Conservation (phyloP, 2,888 invertebrate genomes). For the Cantharis rufa region DNA sequence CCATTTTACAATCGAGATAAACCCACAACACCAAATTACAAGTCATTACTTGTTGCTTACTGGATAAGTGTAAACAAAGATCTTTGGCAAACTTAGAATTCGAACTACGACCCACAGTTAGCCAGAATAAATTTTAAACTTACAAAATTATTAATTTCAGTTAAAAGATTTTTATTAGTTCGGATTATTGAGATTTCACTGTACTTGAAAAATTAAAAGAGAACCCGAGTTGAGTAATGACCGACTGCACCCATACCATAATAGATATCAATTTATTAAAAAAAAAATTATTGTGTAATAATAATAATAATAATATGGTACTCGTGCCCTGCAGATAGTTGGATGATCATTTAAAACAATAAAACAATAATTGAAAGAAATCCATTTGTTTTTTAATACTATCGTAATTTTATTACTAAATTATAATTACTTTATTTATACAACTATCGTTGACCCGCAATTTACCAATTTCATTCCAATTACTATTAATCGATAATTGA, state of each 20-base stretch:
- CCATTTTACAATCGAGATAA: no score
- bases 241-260: neutral
- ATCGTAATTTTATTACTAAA: neutral
- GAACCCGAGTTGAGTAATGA: neutral
- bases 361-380: neutral
- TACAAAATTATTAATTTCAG: no score
- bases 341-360: neutral
- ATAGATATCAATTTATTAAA: no score
- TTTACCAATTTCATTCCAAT: slow-evolving; percentile 3
- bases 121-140: no score
- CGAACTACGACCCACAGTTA: no score
- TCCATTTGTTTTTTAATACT: neutral
- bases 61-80: no score
- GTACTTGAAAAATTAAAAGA: no score
- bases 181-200: no score
- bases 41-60: no score
- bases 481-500: neutral
- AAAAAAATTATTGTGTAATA: neutral
- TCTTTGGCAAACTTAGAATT: no score
- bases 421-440: neutral
- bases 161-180: no score
- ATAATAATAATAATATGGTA: neutral
- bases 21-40: no score
- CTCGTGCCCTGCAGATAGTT: neutral
- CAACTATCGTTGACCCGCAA: slow-evolving; percentile 1